Base-by-base conservation (phyloP, 2,888 invertebrate genomes). In the Atrina japonica region DNA sequence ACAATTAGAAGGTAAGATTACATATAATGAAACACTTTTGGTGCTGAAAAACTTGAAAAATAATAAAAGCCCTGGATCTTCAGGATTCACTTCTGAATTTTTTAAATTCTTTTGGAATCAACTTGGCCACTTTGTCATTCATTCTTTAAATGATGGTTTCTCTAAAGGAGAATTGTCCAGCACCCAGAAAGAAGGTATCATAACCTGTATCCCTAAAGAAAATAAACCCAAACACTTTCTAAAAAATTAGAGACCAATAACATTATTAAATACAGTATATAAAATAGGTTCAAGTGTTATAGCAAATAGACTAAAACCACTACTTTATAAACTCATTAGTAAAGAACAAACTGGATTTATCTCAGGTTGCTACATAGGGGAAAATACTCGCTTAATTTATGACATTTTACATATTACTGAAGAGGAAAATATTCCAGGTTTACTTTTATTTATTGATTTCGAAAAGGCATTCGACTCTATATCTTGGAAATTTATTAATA, bases 351-450 rank as follows among this genome's bases (percentile, higher is more conserved):
- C n/a, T n/a, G n/a, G n/a, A n/a, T n/a, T n/a, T n/a, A n/a, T 78
- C 1, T 43, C 40, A 52, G 65, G 69, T 11, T 66, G 76, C 56
- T 66, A 47, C 43, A 71, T 77, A 41, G 75, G 69, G n/a, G 14
- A 74, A 77, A 64, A 79, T 45, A 72, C 66, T 29, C 68, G 70
- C 40, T 21, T 74, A 23, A 29, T 79, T 1, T 77, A 75, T 66
- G 77, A 77, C 63, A 71, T 79, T 25, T 59, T 75, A 61, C 40
- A 71, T 11, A 53, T 40, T 49, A 68, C 65, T 29, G 75, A 78
- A 56, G 63, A 70, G 16, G 53, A 67, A 6, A 41, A 73, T 30
- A 71, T 68, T 11, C 73, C 73, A 29, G 75, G 73, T 5, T 27
- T 72, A 7, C 16, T 78, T 9, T 21, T 68, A 11, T 16, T 68